Evolutionary conservation across 2,797 vertebrate species (phyloP).

Genomic region (Sebastes ruberrimus): DNA sequence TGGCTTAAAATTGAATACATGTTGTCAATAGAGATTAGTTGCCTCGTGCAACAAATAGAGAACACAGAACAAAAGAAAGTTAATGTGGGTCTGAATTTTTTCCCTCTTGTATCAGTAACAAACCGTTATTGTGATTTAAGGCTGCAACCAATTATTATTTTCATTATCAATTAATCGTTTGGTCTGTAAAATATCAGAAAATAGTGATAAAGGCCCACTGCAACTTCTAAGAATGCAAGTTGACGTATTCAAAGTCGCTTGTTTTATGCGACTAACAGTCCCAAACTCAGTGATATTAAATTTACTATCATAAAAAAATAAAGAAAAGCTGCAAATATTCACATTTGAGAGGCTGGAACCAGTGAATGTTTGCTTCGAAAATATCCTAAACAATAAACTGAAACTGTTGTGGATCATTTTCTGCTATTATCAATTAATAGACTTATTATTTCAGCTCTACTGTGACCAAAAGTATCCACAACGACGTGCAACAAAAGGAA

Average conservation of each 20-base stretch:
- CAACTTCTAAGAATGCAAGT: too few species aligned
- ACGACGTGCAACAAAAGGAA: background rate
- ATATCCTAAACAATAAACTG: too few species aligned
- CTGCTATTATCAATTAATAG: background rate
- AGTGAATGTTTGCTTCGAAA: background rate
- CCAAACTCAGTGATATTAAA: background rate
- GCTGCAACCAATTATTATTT: background rate
- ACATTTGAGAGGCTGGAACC: background rate
- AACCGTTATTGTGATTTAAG: background rate
- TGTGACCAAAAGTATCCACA: background rate
- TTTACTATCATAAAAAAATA: background rate
- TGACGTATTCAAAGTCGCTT: too few species aligned
- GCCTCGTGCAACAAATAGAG: too few species aligned
- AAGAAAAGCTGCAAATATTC: background rate
- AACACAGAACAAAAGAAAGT: background rate
- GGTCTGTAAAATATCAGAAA: too few species aligned
- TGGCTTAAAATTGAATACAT: too few species aligned
- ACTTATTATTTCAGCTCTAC: too few species aligned
- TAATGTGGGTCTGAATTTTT: background rate
- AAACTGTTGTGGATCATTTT: background rate
- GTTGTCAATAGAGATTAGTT: too few species aligned
- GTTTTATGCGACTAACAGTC: too few species aligned
- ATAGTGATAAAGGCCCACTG: too few species aligned
- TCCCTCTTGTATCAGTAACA: background rate
- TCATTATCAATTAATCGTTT: background rate